Percentiles rank a stretch among this genome's conserved stretches.
These are phyloP conservation scores for Coracias cyanogaster DNA, from an alignment of 2,797 vertebrate species.

Conservation along the genomic window DNA sequence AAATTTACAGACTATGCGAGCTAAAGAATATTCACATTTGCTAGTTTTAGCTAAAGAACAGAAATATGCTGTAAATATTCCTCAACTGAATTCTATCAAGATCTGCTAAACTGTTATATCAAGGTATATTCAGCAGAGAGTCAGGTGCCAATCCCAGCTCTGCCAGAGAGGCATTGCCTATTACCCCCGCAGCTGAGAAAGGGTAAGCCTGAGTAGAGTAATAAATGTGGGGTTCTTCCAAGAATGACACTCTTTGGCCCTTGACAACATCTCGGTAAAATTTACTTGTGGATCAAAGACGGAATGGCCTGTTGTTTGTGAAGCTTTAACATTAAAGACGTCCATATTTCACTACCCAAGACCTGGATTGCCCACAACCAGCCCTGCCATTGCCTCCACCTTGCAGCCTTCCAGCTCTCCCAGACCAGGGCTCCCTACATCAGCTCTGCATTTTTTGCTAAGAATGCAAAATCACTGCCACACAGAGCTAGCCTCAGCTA, in stretches of 20 bases:
- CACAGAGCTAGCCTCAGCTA: background rate
- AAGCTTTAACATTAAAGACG: background rate
- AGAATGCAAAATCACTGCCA: background rate
- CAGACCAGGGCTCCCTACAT: background rate
- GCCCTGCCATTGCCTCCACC: background rate
- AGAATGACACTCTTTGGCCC: background rate
- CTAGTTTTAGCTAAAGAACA: constrained; percentile 46
- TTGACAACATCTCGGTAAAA: background rate
- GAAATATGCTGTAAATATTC: background rate
- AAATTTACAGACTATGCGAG: constrained; percentile 44
- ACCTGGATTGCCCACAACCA: background rate
- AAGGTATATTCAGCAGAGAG: background rate
- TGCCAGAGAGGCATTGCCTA: background rate
- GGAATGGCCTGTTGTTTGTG: background rate
- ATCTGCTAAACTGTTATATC: background rate
- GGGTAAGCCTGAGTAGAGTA: background rate
- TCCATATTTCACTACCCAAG: background rate
- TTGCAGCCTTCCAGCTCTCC: background rate
- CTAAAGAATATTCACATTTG: constrained; percentile 25
- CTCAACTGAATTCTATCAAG: background rate
- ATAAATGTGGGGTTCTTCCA: background rate
- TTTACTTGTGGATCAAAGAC: background rate
- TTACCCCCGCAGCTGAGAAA: background rate
- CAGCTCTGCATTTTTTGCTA: background rate
- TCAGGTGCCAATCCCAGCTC: background rate